phyloP scores from a whole-genome alignment of 2,797 vertebrate genomes.

The Gymnoscopelus braueri region DNA sequence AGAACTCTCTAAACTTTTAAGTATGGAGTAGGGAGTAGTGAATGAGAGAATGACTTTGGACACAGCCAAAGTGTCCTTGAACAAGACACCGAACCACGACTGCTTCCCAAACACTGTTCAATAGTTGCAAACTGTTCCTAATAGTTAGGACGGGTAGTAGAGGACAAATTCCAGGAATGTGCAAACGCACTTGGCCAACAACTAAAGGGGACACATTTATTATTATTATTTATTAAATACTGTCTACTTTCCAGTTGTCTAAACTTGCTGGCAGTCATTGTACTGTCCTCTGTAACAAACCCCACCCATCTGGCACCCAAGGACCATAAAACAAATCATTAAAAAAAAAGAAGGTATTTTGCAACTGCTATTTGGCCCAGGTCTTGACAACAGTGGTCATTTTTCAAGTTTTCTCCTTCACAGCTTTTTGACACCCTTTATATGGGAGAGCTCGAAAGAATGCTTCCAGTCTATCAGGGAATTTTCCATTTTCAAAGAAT shows the following conservation, averaged over 20 bases:
- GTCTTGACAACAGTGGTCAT: conserved; percentile 22
- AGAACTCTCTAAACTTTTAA: too few species aligned
- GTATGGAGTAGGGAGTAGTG: too few species aligned
- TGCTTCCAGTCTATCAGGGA: conserved; percentile 72
- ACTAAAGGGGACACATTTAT: too few species aligned
- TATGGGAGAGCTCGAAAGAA: conserved; percentile 50
- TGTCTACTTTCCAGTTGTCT: neutral
- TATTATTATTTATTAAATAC: neutral
- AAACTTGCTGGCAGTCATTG: neutral
- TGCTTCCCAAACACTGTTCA: too few species aligned
- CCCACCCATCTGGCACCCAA: neutral
- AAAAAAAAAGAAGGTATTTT: conserved; percentile 7
- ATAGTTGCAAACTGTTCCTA: too few species aligned
- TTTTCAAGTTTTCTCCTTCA: conserved; percentile 40
- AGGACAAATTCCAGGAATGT: too few species aligned
- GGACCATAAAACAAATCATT: conserved; percentile 30
- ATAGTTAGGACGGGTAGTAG: too few species aligned
- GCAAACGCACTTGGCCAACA: too few species aligned
- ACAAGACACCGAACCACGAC: too few species aligned
- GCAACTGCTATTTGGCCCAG: conserved; percentile 39
- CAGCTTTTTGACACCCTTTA: conserved; percentile 50
- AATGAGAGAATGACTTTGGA: too few species aligned
- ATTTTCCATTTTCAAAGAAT: conserved; percentile 54
- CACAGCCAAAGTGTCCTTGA: too few species aligned
- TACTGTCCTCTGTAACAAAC: neutral